These are phyloP conservation scores for Penaeus monodon DNA, from an alignment of 2,888 invertebrate species.

Conservation along the genomic window DNA sequence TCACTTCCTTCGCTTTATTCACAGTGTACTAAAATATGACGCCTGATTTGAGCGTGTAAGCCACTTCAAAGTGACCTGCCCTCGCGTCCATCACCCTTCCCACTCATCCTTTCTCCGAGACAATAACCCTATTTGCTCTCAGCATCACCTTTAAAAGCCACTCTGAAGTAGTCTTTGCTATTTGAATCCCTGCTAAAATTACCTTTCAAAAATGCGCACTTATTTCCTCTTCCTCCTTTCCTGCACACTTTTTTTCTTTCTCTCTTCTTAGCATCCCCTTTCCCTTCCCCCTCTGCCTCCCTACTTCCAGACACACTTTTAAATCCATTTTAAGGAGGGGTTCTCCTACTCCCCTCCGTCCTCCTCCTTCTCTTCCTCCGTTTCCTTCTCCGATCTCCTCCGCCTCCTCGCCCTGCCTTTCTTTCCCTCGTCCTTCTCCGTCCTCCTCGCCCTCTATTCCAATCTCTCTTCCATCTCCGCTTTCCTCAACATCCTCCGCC, in stretches of 20 bases:
- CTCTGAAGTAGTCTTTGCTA: no score
- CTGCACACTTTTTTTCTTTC: neutral
- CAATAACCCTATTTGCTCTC: no score
- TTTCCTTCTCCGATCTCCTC: neutral
- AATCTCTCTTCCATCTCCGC: neutral
- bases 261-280: neutral
- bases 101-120: neutral
- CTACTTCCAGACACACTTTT: neutral
- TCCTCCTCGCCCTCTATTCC: neutral
- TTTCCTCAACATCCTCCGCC: neutral
- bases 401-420: no score
- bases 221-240: neutral
- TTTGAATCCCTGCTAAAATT: no score
- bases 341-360: neutral
- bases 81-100: neutral
- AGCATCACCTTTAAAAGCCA: no score
- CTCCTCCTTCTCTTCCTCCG: neutral
- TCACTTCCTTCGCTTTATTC: constrained; percentile 15
- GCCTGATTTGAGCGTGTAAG: no score
- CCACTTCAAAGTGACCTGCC: no score
- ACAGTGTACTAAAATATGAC: neutral
- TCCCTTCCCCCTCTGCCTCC: neutral
- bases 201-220: no score
- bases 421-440: neutral
- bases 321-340: neutral